Evolutionary conservation across 92 coral and sea anemone genomes (phyloP), one percentile per base, ranked within the genome.

Genomic region (Paramuricea clavata): DNA sequence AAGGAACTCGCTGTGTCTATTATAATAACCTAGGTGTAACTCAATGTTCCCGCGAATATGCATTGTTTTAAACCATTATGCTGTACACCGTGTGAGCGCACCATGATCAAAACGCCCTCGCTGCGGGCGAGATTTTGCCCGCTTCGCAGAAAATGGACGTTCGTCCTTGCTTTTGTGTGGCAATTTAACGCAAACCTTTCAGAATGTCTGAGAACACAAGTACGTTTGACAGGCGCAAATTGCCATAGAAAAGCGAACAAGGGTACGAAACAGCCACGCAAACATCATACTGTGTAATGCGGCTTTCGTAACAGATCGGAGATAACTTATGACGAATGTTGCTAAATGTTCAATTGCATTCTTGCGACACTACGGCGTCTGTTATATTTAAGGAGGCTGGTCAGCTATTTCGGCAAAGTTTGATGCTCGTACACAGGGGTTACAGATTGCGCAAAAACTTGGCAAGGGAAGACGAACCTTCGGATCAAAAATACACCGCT

Each of bases 71-170:
- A 50, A 54, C 68, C 67, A 76, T 28, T 28, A 42, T 32, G 68
- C 12, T 22, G 64, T 49, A 26, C 82, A 10, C 81, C 0, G 68
- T 31, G 19, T 76, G 82, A 4, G 39, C 82, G 23, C 82, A 76
- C 3, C 69, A 49, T 28, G 81, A 43, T 47, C 81, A 74, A 74
- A 74, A 74, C 39, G 82, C 67, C 33, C 67, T 76, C 82, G 12
- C 82, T 22, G 39, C 82, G 69, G 82, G 68, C 64, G 41, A 76
- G 61, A 28, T 52, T 25, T 50, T 4, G 22, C 44, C 82, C 82
- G 68, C 82, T 76, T 57, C 61, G 25, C 41, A 52, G 67, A 31
- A 76, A 49, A 30, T 54, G 68, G 30, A 3, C 26, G 67, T 76
- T 50, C 68, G 82, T 26, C 28, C 13, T 10, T 33, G 47, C 43